Evolutionary conservation across 2,797 vertebrate genomes (phyloP).

Genomic region (Neolamprologus multifasciatus): DNA sequence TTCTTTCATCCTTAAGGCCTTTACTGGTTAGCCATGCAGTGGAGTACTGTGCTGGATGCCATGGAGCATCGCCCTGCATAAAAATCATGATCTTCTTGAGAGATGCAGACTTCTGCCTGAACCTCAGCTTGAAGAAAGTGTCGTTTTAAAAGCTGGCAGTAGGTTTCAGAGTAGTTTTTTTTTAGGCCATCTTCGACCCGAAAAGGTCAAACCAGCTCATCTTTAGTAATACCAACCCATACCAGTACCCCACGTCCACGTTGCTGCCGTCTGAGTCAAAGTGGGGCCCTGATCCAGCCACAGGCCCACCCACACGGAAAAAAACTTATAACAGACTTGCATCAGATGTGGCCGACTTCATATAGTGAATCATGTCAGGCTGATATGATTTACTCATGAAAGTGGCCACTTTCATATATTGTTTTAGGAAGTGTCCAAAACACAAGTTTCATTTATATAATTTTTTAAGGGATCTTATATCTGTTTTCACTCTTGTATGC

Average conservation of each 20-base stretch:
- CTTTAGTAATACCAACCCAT: neutral
- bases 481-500: neutral
- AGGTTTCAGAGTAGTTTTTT: neutral
- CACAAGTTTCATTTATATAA: neutral
- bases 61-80: neutral
- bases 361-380: neutral
- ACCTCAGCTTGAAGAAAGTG: neutral
- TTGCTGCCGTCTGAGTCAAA: neutral
- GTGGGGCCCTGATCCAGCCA: neutral
- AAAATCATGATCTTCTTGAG: neutral
- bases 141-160: neutral
- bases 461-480: fast-evolving
- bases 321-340: neutral
- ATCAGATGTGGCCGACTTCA: neutral
- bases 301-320: fast-evolving
- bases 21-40: fast-evolving
- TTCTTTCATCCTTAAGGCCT: neutral
- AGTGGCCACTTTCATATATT: neutral
- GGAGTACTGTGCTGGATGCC: neutral
- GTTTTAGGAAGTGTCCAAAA: neutral
- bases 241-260: neutral
- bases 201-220: neutral
- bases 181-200: fast-evolving
- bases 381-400: neutral
- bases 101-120: neutral